Evolutionary conservation across 1,140 invertebrate species (phyloP), one percentile per base, ranked within the genome.

Genomic region (Dreissena polymorpha): DNA sequence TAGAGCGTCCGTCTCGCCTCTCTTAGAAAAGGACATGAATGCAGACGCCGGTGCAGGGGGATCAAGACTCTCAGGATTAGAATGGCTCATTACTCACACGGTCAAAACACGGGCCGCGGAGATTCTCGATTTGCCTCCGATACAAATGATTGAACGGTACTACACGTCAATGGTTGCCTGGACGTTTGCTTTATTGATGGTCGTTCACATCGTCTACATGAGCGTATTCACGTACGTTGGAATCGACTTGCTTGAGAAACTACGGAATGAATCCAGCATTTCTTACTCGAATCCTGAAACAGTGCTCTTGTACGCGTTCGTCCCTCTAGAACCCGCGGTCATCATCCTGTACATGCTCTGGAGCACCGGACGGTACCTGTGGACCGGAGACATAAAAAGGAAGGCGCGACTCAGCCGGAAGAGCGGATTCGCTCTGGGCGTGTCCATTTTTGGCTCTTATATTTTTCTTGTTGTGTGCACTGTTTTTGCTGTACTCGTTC

Each of bases 181-280:
- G 84, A 86, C 86, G 25, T 90, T 89, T 77, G 72, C 77, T 8
- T 27, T 90, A 12, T 60, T 90, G 0, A 88, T 90, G 81, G 29
- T 88, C 6, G 21, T 88, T n/a, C 90, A 91, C 73, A 85, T 91
- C 23, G 27, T 86, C 5, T 90, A 91, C 83, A 91, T 91, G 90
- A 85, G 80, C 29, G n/a, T 88, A 10, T 88, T 91, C 51, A 88
- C 86, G 10, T 88, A 86, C 64, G 72, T 80, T 1, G 85, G 79
- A 13, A 67, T 88, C 10, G 68, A 77, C 21, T 21, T 87, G 25
- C 70, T 86, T 18, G 72, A 82, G 25, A 82, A 78, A 16, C 53
- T 85, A 8, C 74, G 86, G 10, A 73, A 84, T 29, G 63, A 83
- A 74, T 69, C 72, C 23, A 23, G 71, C 21, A 60, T 79, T 60